phyloP scores from a whole-genome alignment of 2,888 invertebrate genomes.

The Amiota mariae region DNA sequence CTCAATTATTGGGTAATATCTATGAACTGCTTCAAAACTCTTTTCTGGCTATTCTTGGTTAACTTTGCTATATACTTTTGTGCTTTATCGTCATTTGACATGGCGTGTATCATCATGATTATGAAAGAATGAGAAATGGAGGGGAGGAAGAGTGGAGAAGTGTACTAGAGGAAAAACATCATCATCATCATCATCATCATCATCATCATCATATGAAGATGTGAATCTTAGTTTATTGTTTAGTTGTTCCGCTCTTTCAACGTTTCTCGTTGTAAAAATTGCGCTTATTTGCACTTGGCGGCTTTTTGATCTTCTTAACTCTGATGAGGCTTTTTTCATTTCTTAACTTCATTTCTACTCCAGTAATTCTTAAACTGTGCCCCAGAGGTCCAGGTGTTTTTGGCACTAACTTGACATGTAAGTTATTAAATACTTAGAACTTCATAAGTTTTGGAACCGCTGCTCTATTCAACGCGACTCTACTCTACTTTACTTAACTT shows the following conservation, averaged over 20 bases:
- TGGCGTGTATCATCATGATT: background rate
- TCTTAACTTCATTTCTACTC: background rate
- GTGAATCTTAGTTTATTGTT: slow-evolving; percentile 9
- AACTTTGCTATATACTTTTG: background rate
- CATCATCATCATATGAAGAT: background rate
- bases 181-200: too few relatives aligned
- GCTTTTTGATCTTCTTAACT: slow-evolving; percentile 60
- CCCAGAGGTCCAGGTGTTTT: background rate
- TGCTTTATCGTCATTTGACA: background rate
- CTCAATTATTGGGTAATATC: too few relatives aligned
- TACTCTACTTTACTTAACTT: background rate
- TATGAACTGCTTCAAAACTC: too few relatives aligned
- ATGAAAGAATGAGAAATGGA: background rate
- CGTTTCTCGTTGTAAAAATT: slow-evolving; percentile 19
- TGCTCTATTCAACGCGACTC: background rate
- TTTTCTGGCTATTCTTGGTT: too few relatives aligned
- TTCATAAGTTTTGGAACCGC: background rate
- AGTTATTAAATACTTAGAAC: too few relatives aligned
- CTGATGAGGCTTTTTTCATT: slow-evolving; percentile 43
- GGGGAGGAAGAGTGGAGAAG: too few relatives aligned
- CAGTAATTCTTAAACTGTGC: background rate
- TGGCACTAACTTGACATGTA: too few relatives aligned
- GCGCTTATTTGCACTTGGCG: slow-evolving; percentile 53
- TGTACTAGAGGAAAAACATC: too few relatives aligned
- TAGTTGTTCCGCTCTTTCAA: background rate